A percentile compares a stretch with the other conserved stretches of the same genome.
These are phyloP conservation scores for Entomyzon cyanotis DNA, from an alignment of 2,113 vertebrate genomes.

Conservation along the genomic window DNA sequence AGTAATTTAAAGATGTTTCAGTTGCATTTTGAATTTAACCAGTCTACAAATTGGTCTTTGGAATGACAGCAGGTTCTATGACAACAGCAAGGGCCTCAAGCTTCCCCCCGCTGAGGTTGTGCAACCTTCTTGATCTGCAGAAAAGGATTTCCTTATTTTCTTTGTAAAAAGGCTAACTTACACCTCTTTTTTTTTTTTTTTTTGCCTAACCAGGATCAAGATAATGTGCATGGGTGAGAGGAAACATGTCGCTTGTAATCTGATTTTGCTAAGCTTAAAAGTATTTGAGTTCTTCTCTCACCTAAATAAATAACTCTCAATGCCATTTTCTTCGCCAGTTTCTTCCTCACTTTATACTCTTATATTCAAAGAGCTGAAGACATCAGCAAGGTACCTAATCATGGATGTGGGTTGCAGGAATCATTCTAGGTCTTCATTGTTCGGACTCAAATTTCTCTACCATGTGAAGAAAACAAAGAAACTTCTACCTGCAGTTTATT, in stretches of 20 bases:
- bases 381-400: not conserved
- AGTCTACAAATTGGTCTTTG: not conserved
- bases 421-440: not conserved
- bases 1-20: not conserved
- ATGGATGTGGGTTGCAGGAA: not conserved
- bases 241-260: not conserved
- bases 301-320: not conserved
- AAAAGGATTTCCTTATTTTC: not conserved
- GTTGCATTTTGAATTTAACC: not conserved
- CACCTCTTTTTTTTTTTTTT: not conserved
- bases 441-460: not conserved
- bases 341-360: not conserved
- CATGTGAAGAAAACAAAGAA: not conserved
- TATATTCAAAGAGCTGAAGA: not conserved
- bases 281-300: not conserved
- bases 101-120: not conserved
- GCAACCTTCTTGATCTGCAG: not conserved
- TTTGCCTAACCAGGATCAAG: not conserved
- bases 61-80: not conserved
- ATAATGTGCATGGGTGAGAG: not conserved
- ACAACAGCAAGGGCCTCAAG: not conserved
- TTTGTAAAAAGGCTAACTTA: not conserved
- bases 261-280: not conserved
- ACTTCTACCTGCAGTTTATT: not conserved
- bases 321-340: not conserved